Evolutionary conservation across 2,113 vertebrate genomes (phyloP).

Genomic region (Brachionichthys hirsutus): DNA sequence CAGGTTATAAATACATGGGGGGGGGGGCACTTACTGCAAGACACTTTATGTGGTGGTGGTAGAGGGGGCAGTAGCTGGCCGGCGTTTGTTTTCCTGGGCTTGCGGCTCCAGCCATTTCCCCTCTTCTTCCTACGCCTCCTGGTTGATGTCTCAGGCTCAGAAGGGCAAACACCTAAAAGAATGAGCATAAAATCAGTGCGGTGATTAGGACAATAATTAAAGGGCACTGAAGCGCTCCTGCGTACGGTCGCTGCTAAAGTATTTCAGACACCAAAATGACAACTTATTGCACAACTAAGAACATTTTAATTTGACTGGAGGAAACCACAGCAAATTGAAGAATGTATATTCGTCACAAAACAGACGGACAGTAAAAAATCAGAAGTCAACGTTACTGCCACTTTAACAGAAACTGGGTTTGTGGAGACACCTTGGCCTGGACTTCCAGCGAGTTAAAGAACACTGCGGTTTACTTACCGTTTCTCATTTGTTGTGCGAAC

Average conservation of each 20-base stretch:
- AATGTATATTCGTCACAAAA: background rate
- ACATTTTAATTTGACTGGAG: background rate
- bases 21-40: constrained; percentile 83
- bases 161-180: constrained; percentile 73
- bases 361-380: background rate
- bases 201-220: background rate
- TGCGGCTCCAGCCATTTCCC: constrained; percentile 66
- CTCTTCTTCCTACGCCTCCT: constrained; percentile 72
- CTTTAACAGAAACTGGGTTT: no score
- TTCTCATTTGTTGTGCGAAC: constrained; percentile 75
- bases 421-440: no score
- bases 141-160: constrained; percentile 62
- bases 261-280: background rate
- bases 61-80: constrained; percentile 35
- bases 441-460: background rate
- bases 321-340: background rate
- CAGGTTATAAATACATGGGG: background rate
- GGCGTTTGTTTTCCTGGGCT: constrained; percentile 53
- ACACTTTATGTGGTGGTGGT: constrained; percentile 73
- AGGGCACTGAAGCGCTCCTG: background rate
- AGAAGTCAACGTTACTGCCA: no score
- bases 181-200: constrained; percentile 6
- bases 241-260: no score
- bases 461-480: constrained; percentile 63
- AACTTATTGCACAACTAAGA: background rate